phyloP scores from a whole-genome alignment of 2,797 vertebrate species.

The Trachurus trachurus region DNA sequence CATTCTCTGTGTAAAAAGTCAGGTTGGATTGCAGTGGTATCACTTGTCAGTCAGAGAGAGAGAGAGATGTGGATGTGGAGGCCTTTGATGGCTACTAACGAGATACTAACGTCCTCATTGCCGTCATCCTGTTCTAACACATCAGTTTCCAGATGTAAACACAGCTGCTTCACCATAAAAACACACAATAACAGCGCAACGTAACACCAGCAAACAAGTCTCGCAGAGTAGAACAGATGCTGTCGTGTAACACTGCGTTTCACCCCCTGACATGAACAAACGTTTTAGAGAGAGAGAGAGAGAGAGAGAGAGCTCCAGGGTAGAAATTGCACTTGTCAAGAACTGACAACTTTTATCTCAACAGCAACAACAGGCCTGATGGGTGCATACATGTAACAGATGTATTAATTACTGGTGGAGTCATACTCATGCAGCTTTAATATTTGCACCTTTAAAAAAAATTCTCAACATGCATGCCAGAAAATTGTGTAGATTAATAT shows the following conservation, averaged over 20 bases:
- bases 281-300: constrained; percentile 31
- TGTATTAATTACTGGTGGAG: not conserved
- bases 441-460: constrained; percentile 8
- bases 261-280: constrained; percentile 31
- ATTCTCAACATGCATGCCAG: not conserved
- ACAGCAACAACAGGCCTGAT: too few species aligned
- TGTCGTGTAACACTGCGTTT: constrained; percentile 14
- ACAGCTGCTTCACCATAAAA: constrained; percentile 41
- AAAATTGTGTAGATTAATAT: constrained; percentile 30
- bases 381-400: not conserved
- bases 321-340: not conserved
- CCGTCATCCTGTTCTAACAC: constrained; percentile 23
- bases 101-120: not conserved
- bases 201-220: constrained; percentile 10
- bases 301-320: not conserved
- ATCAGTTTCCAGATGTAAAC: constrained; percentile 45
- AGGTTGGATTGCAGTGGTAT: not conserved
- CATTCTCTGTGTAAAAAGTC: not conserved
- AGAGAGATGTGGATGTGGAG: too few species aligned
- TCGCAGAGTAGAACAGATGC: constrained; percentile 34
- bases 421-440: not conserved
- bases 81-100: constrained; percentile 2
- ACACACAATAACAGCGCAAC: constrained; percentile 21
- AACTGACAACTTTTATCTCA: not conserved
- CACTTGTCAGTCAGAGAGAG: not conserved